These are phyloP conservation scores for Oreohelix idahoensis DNA, from an alignment of 1,140 invertebrate genomes.

Conservation along the genomic window DNA sequence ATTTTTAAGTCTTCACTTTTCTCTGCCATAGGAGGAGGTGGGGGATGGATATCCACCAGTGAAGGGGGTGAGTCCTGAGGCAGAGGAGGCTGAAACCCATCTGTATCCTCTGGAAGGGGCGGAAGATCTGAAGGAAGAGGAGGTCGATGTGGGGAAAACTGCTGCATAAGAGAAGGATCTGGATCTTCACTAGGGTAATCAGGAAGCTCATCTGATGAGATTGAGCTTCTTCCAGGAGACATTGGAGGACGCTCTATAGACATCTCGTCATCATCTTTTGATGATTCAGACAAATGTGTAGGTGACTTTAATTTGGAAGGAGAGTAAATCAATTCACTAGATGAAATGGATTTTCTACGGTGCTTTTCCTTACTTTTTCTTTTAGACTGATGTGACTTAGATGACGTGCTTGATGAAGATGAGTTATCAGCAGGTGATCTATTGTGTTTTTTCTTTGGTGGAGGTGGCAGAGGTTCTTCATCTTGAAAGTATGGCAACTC, in stretches of 20 bases:
- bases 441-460: background rate
- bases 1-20: background rate
- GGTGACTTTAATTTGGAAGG: slow-evolving; percentile 34
- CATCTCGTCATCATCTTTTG: slow-evolving; percentile 32
- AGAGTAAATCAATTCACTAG: slow-evolving; percentile 41
- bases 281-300: background rate
- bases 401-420: background rate
- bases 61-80: slow-evolving; percentile 34
- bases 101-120: slow-evolving; percentile 17
- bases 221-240: slow-evolving; percentile 30
- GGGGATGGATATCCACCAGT: background rate
- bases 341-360: slow-evolving; percentile 34
- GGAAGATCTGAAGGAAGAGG: slow-evolving; percentile 23
- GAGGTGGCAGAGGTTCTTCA: slow-evolving; percentile 15
- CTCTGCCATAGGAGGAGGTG: slow-evolving; percentile 14
- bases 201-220: slow-evolving; percentile 33
- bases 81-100: slow-evolving; percentile 40
- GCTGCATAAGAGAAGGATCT: slow-evolving; percentile 9
- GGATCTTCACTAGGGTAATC: slow-evolving; percentile 9
- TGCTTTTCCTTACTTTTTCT: background rate
- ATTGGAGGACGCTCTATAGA: slow-evolving; percentile 24
- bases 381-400: background rate
- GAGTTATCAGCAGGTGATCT: background rate
- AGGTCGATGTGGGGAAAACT: slow-evolving; percentile 33
- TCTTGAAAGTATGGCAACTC: slow-evolving; percentile 38